These are phyloP conservation scores for Gallinago media DNA, from an alignment of 2,113 vertebrate genomes.

Conservation along the genomic window DNA sequence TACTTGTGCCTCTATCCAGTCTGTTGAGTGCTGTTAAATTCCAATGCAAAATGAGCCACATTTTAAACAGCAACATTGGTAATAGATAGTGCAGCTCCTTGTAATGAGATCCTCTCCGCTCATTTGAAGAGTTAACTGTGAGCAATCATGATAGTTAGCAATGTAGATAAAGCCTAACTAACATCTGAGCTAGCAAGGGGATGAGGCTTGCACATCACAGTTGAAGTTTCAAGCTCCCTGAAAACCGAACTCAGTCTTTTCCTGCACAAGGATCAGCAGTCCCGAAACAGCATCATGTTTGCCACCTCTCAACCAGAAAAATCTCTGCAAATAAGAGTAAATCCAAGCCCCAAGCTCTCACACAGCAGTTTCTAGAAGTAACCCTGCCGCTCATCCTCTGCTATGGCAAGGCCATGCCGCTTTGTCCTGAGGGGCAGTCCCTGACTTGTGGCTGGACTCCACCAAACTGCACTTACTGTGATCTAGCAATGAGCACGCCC, in stretches of 20 bases:
- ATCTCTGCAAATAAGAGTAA: not conserved
- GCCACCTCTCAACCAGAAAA: not conserved
- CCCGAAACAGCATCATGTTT: accelerated
- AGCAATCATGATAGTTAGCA: not conserved
- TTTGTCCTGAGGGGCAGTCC: not conserved
- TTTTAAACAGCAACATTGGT: not conserved
- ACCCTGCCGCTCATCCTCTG: not conserved
- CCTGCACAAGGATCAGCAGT: not conserved
- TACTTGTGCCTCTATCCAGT: not conserved
- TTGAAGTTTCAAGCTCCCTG: not conserved
- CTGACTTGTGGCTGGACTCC: not conserved
- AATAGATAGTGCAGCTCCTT: not conserved
- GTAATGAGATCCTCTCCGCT: not conserved
- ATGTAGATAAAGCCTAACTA: not conserved
- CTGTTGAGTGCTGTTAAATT: not conserved
- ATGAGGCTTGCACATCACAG: not conserved
- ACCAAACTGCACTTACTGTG: not conserved
- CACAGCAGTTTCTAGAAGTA: not conserved
- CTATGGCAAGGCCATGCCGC: not conserved
- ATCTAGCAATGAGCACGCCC: not conserved
- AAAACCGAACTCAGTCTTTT: not conserved
- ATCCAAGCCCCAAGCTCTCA: not conserved
- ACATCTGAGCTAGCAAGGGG: not conserved
- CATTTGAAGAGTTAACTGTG: not conserved
- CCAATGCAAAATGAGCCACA: not conserved